A percentile compares a stretch with the other conserved stretches of the same genome.
Conservation (phyloP, 1,140 invertebrate species). For the Trichonephila clavipes region DNA sequence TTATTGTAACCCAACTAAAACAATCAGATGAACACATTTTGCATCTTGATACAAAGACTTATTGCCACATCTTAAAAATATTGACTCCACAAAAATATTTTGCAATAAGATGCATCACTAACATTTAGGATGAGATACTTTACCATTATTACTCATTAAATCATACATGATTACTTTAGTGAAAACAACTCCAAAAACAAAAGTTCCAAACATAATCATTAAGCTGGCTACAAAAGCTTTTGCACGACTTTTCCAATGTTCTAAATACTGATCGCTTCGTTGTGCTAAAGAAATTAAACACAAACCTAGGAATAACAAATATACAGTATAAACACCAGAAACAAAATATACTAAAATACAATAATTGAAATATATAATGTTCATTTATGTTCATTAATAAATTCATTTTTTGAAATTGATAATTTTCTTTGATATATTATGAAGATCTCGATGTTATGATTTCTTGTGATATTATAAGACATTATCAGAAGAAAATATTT, state of each 20-base stretch:
- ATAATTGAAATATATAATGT: background rate
- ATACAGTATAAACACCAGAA: slow-evolving; percentile 5
- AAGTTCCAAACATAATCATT: slow-evolving; percentile 84
- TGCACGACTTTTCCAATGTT: slow-evolving; percentile 81
- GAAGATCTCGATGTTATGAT: too few species aligned
- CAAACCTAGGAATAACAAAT: slow-evolving; percentile 81
- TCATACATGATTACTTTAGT: slow-evolving; percentile 82
- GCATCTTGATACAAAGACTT: too few species aligned
- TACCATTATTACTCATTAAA: background rate
- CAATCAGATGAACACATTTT: too few species aligned
- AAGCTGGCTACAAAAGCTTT: slow-evolving; percentile 80
- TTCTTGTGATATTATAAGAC: too few species aligned
- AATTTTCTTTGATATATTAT: too few species aligned
- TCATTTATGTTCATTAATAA: too few species aligned
- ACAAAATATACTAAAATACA: background rate
- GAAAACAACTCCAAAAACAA: slow-evolving; percentile 84
- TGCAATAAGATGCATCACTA: slow-evolving; percentile 10
- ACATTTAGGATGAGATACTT: slow-evolving; percentile 47
- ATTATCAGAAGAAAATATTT: too few species aligned
- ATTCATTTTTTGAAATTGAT: too few species aligned
- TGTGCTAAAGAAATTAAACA: slow-evolving; percentile 83
- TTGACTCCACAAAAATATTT: background rate
- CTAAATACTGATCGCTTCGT: slow-evolving; percentile 81
- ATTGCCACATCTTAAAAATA: too few species aligned
- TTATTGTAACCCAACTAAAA: too few species aligned